Conservation (phyloP, 2,888 invertebrate genomes). For the Aricia artaxerxes region DNA sequence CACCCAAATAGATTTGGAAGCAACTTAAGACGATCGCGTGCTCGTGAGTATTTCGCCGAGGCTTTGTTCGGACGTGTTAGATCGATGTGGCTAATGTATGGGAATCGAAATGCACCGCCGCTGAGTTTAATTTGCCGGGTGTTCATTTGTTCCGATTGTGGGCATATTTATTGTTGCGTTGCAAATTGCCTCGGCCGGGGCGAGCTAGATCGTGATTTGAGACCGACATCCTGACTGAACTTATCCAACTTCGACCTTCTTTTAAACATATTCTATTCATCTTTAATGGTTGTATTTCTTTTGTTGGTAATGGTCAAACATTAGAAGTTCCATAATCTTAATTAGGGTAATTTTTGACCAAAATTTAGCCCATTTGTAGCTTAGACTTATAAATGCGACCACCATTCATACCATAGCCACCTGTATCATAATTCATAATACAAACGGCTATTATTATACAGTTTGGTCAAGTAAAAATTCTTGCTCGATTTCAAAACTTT, state of each 20-base stretch:
- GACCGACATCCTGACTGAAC: not conserved
- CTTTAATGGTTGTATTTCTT: not conserved
- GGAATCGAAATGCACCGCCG: constrained; percentile 66
- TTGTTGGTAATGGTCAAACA: no score
- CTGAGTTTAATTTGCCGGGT: constrained; percentile 74
- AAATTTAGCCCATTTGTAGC: no score
- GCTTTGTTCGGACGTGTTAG: constrained; percentile 74
- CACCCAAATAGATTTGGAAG: constrained; percentile 42
- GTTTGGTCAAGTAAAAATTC: no score
- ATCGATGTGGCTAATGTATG: constrained; percentile 76
- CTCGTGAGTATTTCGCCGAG: constrained; percentile 63
- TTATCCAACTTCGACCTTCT: not conserved
- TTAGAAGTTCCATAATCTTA: no score
- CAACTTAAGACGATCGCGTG: constrained; percentile 72
- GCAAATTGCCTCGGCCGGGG: constrained; percentile 55
- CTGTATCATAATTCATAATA: no score
- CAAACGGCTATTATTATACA: no score
- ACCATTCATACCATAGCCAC: no score
- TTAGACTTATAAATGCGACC: no score
- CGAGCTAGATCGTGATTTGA: constrained; percentile 42
- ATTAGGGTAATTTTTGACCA: no score
- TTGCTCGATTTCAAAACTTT: no score
- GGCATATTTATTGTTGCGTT: constrained; percentile 69
- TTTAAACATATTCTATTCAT: not conserved
- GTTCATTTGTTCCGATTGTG: constrained; percentile 78